These are phyloP conservation scores for Daubentonia madagascariensis DNA, from an alignment of 2,113 vertebrate genomes.

Conservation along the genomic window DNA sequence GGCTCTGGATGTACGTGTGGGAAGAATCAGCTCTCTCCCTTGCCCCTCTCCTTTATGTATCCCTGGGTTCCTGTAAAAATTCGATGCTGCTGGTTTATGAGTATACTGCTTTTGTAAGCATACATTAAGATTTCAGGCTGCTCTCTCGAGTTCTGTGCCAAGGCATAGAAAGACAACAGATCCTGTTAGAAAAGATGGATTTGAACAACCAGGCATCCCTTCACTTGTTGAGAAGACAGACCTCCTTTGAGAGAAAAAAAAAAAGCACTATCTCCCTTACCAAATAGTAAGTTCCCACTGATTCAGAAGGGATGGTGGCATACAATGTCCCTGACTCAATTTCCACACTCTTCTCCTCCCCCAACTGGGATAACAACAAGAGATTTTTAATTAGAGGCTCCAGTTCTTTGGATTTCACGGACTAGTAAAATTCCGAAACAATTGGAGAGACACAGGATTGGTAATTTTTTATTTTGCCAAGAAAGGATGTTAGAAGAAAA, in stretches of 20 bases:
- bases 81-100: slow-evolving; percentile 48
- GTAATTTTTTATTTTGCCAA: slow-evolving; percentile 3
- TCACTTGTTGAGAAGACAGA: not conserved
- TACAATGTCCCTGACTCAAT: not conserved
- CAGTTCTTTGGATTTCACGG: not conserved
- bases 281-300: not conserved
- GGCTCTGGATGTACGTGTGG: slow-evolving; percentile 12
- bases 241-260: not conserved
- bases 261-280: not conserved
- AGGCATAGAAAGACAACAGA: not conserved
- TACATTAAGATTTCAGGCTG: slow-evolving; percentile 63
- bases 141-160: slow-evolving; percentile 23
- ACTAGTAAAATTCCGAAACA: not conserved
- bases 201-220: not conserved
- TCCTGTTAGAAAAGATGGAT: slow-evolving; percentile 37
- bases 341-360: not conserved
- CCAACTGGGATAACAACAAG: not conserved
- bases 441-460: not conserved
- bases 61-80: slow-evolving; percentile 60
- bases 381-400: not conserved
- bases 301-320: not conserved
- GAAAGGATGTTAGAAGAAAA: not conserved
- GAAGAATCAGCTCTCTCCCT: slow-evolving; percentile 20
- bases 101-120: slow-evolving; percentile 53
- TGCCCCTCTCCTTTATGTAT: slow-evolving; percentile 60